Conservation (phyloP, 2,113 vertebrate genomes). For the Meleagris gallopavo region DNA sequence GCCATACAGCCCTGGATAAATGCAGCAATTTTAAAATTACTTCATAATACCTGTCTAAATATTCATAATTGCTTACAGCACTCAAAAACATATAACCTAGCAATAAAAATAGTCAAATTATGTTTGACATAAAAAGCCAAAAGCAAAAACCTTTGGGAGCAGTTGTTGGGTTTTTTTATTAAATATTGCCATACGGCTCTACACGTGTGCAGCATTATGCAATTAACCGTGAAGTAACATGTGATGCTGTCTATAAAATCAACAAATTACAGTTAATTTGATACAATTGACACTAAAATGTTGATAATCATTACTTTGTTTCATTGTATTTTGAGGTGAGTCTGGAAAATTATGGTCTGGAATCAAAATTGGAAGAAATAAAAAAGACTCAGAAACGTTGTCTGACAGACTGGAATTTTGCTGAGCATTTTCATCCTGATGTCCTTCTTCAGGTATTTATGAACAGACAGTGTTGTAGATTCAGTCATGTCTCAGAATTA, state of each 20-base stretch:
- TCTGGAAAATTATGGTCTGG: slow-evolving; percentile 2
- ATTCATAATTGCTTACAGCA: slow-evolving; percentile 79
- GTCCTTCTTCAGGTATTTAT: slow-evolving; percentile 87
- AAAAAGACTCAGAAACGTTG: slow-evolving; percentile 80
- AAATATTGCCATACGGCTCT: slow-evolving; percentile 70
- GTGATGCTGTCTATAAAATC: slow-evolving; percentile 9
- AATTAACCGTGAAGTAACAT: slow-evolving; percentile 39
- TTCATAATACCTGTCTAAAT: slow-evolving; percentile 60
- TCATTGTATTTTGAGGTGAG: slow-evolving; percentile 59
- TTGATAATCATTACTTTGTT: slow-evolving; percentile 8
- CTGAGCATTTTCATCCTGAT: slow-evolving; percentile 83
- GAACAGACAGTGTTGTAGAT: not conserved
- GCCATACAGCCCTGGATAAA: slow-evolving; percentile 52
- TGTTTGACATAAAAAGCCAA: slow-evolving; percentile 67
- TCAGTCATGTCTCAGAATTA: not conserved
- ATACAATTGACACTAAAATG: slow-evolving; percentile 38
- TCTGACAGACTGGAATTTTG: slow-evolving; percentile 85
- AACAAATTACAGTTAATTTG: slow-evolving; percentile 24
- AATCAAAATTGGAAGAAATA: slow-evolving; percentile 76
- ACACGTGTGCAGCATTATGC: slow-evolving; percentile 66
- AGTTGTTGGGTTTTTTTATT: slow-evolving; percentile 13
- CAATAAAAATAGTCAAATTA: slow-evolving; percentile 80
- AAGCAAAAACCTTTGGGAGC: slow-evolving; percentile 61
- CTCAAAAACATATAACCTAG: slow-evolving; percentile 74
- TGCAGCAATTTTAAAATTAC: slow-evolving; percentile 66